Percentiles rank a stretch among this genome's conserved stretches.
These are phyloP conservation scores for Empidonax alnorum DNA, from an alignment of 2,113 vertebrate genomes.

Conservation along the genomic window DNA sequence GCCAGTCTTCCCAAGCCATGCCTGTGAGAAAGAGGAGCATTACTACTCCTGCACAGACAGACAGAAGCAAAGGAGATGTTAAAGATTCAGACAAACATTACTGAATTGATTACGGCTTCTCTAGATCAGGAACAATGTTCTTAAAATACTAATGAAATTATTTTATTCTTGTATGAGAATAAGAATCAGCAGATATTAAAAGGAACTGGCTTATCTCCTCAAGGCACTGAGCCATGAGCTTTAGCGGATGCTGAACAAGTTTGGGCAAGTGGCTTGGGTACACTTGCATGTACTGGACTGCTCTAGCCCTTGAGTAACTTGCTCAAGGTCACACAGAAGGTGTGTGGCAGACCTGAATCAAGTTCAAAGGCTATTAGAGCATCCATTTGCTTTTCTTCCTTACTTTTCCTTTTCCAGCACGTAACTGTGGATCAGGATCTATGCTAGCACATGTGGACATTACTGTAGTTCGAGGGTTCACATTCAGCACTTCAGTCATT, in stretches of 20 bases:
- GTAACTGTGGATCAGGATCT: constrained; percentile 35
- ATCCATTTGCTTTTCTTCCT: constrained; percentile 46
- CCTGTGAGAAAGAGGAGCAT: neutral
- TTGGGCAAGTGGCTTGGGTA: neutral
- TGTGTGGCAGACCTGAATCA: neutral
- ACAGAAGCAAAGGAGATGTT: neutral
- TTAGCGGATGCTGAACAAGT: neutral
- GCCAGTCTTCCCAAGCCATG: neutral
- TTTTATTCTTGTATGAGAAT: neutral
- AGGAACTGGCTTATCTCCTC: neutral
- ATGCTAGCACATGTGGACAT: neutral
- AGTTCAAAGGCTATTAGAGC: constrained; percentile 28
- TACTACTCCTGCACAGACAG: neutral
- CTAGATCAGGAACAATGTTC: neutral
- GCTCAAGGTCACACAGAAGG: constrained; percentile 14
- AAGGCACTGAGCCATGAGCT: neutral
- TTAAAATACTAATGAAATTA: constrained; percentile 9
- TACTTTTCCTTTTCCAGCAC: constrained; percentile 4
- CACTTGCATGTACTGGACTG: neutral
- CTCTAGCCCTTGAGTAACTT: neutral
- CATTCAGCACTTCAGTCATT: constrained; percentile 11
- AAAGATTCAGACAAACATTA: neutral
- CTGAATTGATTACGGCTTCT: neutral
- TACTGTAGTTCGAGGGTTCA: neutral
- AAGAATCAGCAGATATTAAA: neutral